These are phyloP conservation scores for Psittacula echo DNA, from an alignment of 2,797 vertebrate species.

Conservation along the genomic window DNA sequence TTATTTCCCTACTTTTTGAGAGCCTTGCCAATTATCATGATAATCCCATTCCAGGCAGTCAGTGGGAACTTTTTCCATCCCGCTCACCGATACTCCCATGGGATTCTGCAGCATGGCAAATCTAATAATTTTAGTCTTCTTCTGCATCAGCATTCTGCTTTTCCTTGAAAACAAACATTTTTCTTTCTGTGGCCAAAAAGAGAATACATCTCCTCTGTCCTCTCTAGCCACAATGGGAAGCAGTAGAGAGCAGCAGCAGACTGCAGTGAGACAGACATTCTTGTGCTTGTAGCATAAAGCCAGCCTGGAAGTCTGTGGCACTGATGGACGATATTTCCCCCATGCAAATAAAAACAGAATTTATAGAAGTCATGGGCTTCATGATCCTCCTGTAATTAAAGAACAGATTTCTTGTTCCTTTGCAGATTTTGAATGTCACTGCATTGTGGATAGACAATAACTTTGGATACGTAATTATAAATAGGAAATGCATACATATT, in stretches of 20 bases:
- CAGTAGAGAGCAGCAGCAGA: slow-evolving; percentile 72
- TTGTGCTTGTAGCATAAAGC: background rate
- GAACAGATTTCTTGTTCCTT: background rate
- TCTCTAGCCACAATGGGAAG: background rate
- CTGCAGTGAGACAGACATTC: background rate
- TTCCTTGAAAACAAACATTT: background rate
- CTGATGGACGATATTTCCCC: background rate
- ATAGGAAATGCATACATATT: background rate
- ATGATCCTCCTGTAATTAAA: background rate
- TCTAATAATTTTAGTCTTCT: background rate
- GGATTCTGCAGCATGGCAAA: background rate
- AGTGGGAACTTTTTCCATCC: background rate
- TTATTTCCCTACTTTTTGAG: background rate
- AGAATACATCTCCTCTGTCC: background rate
- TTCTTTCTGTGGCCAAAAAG: background rate
- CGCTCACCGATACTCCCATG: background rate
- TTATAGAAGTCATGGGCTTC: background rate
- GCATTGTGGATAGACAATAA: background rate
- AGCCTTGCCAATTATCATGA: background rate
- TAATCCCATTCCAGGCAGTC: background rate
- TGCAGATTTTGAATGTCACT: background rate
- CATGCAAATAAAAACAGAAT: background rate
- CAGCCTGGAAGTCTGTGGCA: background rate
- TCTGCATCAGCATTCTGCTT: background rate
- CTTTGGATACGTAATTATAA: background rate